Conservation (phyloP, 2,888 invertebrate species). For the Epistrophe grossulariae region DNA sequence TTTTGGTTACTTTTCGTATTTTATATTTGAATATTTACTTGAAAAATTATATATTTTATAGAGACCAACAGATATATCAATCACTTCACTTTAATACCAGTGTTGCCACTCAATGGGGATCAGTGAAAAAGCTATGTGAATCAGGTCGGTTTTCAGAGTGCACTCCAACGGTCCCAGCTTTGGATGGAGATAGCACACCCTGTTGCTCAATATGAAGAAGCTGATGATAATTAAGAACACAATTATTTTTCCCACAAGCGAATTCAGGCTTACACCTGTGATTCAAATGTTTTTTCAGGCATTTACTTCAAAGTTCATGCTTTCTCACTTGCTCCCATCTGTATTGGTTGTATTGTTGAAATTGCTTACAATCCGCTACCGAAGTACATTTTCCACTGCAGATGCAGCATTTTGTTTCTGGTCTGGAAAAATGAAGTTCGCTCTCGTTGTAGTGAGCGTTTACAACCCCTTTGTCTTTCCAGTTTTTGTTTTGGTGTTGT, state of each 20-base stretch:
- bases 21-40: no score
- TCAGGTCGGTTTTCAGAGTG: background rate
- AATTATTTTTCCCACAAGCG: no score
- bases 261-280: conserved; percentile 16
- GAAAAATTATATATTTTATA: no score
- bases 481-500: background rate
- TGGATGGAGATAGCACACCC: background rate
- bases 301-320: conserved; percentile 16
- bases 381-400: no score
- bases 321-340: conserved; percentile 24
- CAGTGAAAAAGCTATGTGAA: background rate
- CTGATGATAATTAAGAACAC: no score
- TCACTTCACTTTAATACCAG: no score
- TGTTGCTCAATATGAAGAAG: background rate
- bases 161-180: background rate
- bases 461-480: conserved; percentile 10
- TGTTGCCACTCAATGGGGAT: no score
- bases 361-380: no score
- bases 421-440: background rate
- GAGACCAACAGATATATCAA: no score
- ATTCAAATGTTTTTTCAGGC: conserved; percentile 8
- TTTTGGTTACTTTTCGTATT: no score
- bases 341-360: no score
- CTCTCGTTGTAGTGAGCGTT: conserved; percentile 9
- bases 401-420: no score